Evolutionary conservation across 2,113 vertebrate species (phyloP).

Genomic region (Pomatorhinus ruficollis): DNA sequence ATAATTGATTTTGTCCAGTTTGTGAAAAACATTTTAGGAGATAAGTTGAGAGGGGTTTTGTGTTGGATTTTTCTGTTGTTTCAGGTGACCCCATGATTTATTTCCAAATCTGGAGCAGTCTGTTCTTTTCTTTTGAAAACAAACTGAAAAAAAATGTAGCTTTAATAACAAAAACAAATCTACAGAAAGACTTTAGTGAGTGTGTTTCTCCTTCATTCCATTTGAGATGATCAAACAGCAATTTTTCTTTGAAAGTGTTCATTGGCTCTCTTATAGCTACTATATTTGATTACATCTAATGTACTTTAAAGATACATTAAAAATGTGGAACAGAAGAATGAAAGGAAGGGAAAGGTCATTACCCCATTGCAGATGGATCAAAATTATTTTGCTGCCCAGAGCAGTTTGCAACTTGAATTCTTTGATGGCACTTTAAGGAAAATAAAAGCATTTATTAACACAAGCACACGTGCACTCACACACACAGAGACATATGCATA

Average conservation of each 20-base stretch:
- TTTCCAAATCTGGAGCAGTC: background rate
- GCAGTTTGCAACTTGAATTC: background rate
- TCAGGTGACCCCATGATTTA: slow-evolving; percentile 29
- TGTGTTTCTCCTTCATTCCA: background rate
- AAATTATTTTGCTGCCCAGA: background rate
- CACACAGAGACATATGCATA: background rate
- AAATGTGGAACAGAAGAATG: background rate
- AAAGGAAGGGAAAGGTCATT: background rate
- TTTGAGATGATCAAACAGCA: background rate
- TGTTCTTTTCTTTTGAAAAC: slow-evolving; percentile 25
- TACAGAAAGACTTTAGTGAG: background rate
- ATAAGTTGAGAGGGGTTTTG: background rate
- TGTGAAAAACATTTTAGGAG: background rate
- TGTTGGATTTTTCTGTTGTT: background rate
- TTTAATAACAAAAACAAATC: slow-evolving; percentile 8
- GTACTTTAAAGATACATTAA: background rate
- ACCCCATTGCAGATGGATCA: background rate
- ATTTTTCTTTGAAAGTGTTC: slow-evolving; percentile 24
- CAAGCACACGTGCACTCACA: background rate
- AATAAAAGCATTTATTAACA: background rate
- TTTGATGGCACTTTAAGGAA: background rate
- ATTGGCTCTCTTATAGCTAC: background rate
- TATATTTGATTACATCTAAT: slow-evolving; percentile 1
- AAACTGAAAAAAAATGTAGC: background rate
- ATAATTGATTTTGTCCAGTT: background rate